Evolutionary conservation across 2,113 vertebrate species (phyloP), one percentile per base, ranked within the genome.

Genomic region (Phyllostomus hastatus): DNA sequence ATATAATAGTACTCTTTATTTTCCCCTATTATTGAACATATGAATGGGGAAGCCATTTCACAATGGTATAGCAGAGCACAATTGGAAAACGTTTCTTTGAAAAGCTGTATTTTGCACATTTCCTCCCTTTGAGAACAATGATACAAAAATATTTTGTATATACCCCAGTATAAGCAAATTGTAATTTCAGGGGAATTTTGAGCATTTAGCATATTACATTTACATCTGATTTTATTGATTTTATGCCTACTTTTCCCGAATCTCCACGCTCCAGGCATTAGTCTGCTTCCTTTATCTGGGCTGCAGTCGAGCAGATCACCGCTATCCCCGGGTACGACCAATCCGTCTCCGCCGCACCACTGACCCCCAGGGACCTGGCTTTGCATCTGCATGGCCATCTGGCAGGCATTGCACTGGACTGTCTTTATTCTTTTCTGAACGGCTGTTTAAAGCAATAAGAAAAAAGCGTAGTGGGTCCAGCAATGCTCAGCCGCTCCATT

Each of bases 371-470:
- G 64, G 96, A 75, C 43, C 38, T 26, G 54, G 54, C 84, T 91
- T 89, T 78, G 57, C 90, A 85, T 81, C 69, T 95, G 87, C 20
- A 80, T 81, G 80, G 66, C 90, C 94, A 95, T 93, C 90, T 95
- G 92, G 70, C 90, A 59, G 38, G n/a, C 48, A 80, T 46, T 91
- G 85, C 64, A 12, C 22, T 80, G 52, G 17, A 7, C 59, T 89
- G 24, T 43, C 90, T 83, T 83, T 75, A 64, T 83, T 89, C 33
- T 89, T 91, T 87, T 87, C 83, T 54, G 24, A 16, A 33, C 87
- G 22, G 24, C n/a, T 90, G 10, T 81, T 78, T 81, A 69, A 57
- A 76, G 28, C 57, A 48, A 12, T 26, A 38, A 91, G 10, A 43
- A 35, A 46, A 73, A 78, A 31, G 12, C 19, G 52, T 5, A 50